Conservation (phyloP, 1,140 invertebrate genomes). For the Phymorhynchus buccinoides region DNA sequence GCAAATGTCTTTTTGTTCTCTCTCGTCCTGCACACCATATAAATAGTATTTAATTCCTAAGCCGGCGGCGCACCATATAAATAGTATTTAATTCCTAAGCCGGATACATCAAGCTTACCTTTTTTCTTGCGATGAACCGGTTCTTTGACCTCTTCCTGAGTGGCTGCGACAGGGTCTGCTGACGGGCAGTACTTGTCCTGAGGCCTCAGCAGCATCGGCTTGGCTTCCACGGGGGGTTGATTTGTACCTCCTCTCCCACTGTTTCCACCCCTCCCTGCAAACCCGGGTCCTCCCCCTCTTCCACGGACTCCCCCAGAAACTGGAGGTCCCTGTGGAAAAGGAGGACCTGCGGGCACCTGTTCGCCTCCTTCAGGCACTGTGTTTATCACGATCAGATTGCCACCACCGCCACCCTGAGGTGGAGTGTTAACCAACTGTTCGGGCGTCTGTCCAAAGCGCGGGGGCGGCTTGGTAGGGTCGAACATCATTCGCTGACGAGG, state of each 20-base stretch:
- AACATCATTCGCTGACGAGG: not conserved
- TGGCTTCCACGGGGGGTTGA: constrained; percentile 14
- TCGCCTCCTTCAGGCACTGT: constrained; percentile 28
- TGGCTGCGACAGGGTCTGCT: not conserved
- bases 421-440: not conserved
- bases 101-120: not conserved
- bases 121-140: constrained; percentile 34
- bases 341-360: not conserved
- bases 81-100: no score
- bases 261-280: not conserved
- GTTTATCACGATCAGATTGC: constrained; percentile 40
- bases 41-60: no score
- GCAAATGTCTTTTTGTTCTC: no score
- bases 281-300: not conserved
- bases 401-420: not conserved
- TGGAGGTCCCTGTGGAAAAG: not conserved
- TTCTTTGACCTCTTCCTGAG: not conserved
- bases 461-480: not conserved
- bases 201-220: constrained; percentile 48
- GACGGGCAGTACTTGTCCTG: constrained; percentile 53
- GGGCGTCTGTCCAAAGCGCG: constrained; percentile 9
- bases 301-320: not conserved
- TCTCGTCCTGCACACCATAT: no score
- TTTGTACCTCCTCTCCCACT: not conserved
- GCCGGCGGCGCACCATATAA: no score